Evolutionary conservation across 1,140 invertebrate genomes (phyloP), one percentile per base, ranked within the genome.

Genomic region (Macrocentrus cingulum): DNA sequence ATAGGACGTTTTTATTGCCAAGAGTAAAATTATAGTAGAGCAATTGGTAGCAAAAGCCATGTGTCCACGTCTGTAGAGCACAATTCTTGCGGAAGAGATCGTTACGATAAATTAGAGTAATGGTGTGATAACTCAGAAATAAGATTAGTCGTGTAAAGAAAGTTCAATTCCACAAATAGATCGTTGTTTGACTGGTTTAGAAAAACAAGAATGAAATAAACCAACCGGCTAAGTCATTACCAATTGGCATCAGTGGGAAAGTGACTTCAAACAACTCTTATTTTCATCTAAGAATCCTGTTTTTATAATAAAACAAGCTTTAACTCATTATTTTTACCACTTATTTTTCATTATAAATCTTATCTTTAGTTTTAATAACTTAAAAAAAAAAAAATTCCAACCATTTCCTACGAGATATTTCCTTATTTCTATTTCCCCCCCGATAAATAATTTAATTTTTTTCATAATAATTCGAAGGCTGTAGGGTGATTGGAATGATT

Each of bases 41-140:
- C 25, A 46, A 46, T 46, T 46, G 44, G 18, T 23, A 46, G 20
- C 20, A 22, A 23, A n/a, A 46, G 44, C 25, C 44, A 46, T 46
- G 20, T 46, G 18, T 46, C n/a, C 44, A 13, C 19, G 44, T 46
- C 44, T 46, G 15, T 46, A 22, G 9, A 4, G 11, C 15, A 39
- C 11, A 42, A 42, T 42, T 42, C 15, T 18, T 42, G 9, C 44
- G 19, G 44, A 46, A 22, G 44, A 46, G 18, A 46, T 46, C 44
- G 20, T 46, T 46, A 46, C 44, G 19, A 46, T 46, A 46, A 23
- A 46, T 46, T 46, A 23, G 25, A 46, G 18, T 22, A 22, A 46
- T 46, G 44, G 44, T 20, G 16, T 11, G 44, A 46, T 46, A 46
- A 46, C 25, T 46, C 9, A 46, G 19, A 46, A 22, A 9, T 22